Evolutionary conservation across 2,113 vertebrate genomes (phyloP).

Genomic region (Sisor rabdophorus): DNA sequence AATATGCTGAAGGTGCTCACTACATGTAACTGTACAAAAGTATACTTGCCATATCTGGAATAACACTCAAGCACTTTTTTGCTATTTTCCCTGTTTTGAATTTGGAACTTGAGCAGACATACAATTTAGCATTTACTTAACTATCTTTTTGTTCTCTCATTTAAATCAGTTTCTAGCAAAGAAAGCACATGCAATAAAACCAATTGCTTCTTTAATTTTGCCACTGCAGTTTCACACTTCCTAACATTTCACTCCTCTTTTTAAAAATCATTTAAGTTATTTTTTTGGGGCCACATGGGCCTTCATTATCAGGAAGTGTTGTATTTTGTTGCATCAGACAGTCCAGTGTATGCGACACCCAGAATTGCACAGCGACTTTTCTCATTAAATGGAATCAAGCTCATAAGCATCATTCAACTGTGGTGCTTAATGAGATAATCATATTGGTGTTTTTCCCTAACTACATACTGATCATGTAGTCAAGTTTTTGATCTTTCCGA

Average conservation of each 20-base stretch:
- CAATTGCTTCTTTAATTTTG: background rate
- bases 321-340: conserved; percentile 19
- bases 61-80: background rate
- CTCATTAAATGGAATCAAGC: background rate
- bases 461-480: background rate
- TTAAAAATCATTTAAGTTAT: background rate
- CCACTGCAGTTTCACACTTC: background rate
- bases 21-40: background rate
- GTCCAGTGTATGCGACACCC: background rate
- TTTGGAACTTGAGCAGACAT: background rate
- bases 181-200: background rate
- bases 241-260: background rate
- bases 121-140: background rate
- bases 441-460: background rate
- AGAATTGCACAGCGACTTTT: background rate
- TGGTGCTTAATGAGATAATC: background rate
- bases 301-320: background rate
- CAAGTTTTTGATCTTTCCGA: background rate
- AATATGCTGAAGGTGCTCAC: conserved; percentile 16
- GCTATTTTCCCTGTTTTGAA: background rate
- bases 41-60: background rate
- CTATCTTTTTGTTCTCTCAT: background rate
- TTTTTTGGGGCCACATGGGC: background rate
- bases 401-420: background rate
- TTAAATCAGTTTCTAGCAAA: background rate